A percentile compares a stretch with the other conserved stretches of the same genome.
phyloP scores from a whole-genome alignment of 2,888 invertebrate species.

The Melikaiella ostensackeni region DNA sequence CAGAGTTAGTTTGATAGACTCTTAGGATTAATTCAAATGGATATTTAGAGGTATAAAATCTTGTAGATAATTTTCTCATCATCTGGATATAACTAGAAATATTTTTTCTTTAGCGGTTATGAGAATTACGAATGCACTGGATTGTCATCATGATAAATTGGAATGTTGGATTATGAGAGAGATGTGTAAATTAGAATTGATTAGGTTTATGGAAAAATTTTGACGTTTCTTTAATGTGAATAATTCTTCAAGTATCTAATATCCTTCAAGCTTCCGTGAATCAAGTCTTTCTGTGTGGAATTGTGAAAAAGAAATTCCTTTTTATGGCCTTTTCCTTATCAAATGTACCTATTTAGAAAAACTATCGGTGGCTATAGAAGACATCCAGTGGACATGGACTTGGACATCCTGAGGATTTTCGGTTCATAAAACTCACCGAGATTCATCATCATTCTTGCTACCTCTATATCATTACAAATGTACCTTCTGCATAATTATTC shows the following conservation, averaged over 20 bases:
- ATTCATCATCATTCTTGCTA: conserved; percentile 29
- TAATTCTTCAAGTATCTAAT: neutral
- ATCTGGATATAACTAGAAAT: neutral
- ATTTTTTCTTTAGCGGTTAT: neutral
- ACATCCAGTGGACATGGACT: conserved; percentile 30
- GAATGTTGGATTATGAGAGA: neutral
- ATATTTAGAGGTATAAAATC: neutral
- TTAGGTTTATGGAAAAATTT: neutral
- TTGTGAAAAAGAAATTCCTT: neutral
- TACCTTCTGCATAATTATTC: conserved; percentile 19
- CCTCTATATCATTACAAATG: conserved; percentile 32
- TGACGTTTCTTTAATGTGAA: neutral
- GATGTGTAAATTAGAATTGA: neutral
- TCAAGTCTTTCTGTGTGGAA: conserved; percentile 5
- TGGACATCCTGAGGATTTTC: conserved; percentile 3
- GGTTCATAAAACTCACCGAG: neutral
- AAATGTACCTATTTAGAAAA: conserved; percentile 20
- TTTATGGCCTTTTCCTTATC: neutral
- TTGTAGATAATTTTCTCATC: neutral
- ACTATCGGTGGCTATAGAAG: neutral
- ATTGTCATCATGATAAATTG: neutral
- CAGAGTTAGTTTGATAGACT: neutral
- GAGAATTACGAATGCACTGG: neutral
- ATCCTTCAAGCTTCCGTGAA: neutral
- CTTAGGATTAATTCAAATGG: neutral